Conservation (phyloP, 2,113 vertebrate species). For the Dermatemys mawii region DNA sequence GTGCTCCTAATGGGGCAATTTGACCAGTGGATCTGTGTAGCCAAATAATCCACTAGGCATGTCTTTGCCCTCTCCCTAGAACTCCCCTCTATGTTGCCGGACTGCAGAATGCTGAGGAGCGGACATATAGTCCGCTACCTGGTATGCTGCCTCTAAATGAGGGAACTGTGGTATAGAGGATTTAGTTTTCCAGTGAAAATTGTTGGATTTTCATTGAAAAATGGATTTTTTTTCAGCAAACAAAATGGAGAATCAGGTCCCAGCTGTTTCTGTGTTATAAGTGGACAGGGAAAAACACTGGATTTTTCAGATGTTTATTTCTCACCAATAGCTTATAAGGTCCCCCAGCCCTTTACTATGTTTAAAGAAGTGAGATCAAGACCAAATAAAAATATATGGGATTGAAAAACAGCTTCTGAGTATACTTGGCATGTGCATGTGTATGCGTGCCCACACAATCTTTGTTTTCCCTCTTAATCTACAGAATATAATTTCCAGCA, state of each 20-base stretch:
- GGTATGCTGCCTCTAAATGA: not conserved
- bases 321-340: not conserved
- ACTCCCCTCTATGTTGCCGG: not conserved
- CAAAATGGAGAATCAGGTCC: not conserved
- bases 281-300: not conserved
- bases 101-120: not conserved
- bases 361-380: not conserved
- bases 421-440: accelerated
- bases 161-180: not conserved
- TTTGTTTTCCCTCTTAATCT: not conserved
- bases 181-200: not conserved
- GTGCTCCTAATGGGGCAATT: accelerated
- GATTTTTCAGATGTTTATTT: not conserved
- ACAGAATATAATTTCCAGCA: accelerated
- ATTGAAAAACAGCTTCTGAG: accelerated
- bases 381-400: accelerated
- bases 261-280: accelerated
- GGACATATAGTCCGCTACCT: not conserved
- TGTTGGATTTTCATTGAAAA: not conserved
- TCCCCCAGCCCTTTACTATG: not conserved
- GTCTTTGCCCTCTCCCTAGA: not conserved
- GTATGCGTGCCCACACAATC: accelerated
- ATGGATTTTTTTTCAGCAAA: not conserved
- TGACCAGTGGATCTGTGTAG: not conserved
- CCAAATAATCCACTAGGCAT: not conserved